Evolutionary conservation across 2,888 invertebrate species (phyloP).

Genomic region (Graphium colonna): DNA sequence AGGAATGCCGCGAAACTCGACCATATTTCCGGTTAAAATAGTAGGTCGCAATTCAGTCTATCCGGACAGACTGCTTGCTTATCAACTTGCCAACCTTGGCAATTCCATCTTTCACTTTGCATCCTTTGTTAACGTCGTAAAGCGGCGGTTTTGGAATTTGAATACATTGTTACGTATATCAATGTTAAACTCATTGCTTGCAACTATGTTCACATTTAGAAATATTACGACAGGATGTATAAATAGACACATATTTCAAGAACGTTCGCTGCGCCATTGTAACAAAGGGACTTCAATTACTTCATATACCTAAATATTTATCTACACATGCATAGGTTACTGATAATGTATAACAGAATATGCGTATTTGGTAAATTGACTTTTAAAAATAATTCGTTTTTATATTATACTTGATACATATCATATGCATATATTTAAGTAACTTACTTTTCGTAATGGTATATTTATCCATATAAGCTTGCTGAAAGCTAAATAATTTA

Average conservation of each 20-base stretch:
- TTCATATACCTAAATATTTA: neutral
- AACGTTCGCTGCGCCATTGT: constrained; percentile 3
- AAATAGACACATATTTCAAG: constrained; percentile 7
- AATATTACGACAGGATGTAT: constrained; percentile 2
- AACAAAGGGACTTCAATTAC: neutral
- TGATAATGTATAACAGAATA: neutral
- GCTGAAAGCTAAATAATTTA: no score
- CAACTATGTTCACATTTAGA: neutral
- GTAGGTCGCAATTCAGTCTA: neutral
- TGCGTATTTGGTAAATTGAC: no score
- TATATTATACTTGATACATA: no score
- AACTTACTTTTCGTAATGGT: neutral
- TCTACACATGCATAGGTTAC: neutral
- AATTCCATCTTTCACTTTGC: neutral
- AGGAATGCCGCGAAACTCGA: neutral
- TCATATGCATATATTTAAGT: no score
- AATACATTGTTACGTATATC: neutral
- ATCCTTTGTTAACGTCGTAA: neutral
- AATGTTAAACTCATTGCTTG: neutral
- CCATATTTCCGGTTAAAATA: neutral
- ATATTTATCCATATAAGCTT: no score
- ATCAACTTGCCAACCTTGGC: neutral
- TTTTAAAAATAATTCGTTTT: no score
- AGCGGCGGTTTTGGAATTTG: neutral
- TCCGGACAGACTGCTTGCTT: neutral